These are phyloP conservation scores for Bombus waltoni DNA, from an alignment of 1,140 invertebrate genomes.

Conservation along the genomic window DNA sequence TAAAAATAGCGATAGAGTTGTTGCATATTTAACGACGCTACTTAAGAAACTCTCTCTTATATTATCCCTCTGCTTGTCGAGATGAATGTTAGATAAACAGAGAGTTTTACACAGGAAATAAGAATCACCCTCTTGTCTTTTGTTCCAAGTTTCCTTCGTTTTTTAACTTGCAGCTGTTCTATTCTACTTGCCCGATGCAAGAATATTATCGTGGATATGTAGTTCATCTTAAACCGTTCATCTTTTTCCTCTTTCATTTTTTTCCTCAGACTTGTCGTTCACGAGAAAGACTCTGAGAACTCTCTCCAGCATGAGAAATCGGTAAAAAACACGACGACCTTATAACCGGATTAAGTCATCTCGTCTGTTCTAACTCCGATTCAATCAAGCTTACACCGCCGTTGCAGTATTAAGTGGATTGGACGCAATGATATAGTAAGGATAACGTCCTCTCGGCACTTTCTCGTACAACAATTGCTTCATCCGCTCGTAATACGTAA, in stretches of 20 bases:
- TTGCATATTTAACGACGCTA: background rate
- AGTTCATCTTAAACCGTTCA: no score
- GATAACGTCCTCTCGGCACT: background rate
- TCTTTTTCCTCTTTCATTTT: no score
- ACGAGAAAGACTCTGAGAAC: no score
- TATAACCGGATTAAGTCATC: slow-evolving; percentile 5
- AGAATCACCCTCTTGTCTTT: no score
- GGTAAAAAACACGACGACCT: background rate
- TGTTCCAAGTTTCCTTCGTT: no score
- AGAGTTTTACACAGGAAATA: no score
- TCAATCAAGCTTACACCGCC: slow-evolving; percentile 5
- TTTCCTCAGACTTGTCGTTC: no score
- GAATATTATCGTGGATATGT: no score
- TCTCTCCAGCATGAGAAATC: background rate
- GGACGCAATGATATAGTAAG: slow-evolving; percentile 11
- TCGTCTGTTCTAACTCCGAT: background rate
- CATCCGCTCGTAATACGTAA: background rate
- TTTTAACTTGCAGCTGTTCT: no score
- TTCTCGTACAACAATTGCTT: slow-evolving; percentile 21
- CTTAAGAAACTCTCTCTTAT: slow-evolving; percentile 4
- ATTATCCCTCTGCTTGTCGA: background rate
- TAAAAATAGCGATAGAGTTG: background rate
- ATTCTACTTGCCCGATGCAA: no score
- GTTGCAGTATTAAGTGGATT: slow-evolving; percentile 12
- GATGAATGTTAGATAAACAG: no score